Conservation (phyloP, 2,113 vertebrate species). For the Calyptomena viridis region DNA sequence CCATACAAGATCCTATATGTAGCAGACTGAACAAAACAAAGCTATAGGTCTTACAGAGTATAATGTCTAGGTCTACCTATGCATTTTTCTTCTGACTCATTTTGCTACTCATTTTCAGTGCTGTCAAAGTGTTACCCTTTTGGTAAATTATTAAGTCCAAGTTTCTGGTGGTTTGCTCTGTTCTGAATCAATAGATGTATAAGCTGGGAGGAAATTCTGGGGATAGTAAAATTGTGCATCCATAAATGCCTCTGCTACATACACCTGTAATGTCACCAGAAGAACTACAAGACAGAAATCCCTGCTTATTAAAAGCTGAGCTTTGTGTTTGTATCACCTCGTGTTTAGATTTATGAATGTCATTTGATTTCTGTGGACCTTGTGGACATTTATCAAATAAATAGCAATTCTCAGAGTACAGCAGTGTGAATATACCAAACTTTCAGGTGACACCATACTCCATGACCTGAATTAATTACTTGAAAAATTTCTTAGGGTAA, state of each 20-base stretch:
- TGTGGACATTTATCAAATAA: slow-evolving; percentile 27
- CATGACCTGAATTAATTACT: background rate
- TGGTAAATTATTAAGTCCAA: background rate
- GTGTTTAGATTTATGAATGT: slow-evolving; percentile 26
- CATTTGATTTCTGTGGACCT: background rate
- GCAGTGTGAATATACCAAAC: background rate
- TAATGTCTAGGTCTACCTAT: background rate
- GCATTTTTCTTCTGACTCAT: background rate
- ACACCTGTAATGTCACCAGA: background rate
- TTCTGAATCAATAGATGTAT: background rate
- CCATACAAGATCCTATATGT: background rate
- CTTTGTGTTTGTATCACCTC: background rate
- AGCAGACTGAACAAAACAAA: background rate
- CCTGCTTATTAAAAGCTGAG: slow-evolving; percentile 5
- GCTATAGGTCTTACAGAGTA: background rate
- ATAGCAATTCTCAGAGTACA: background rate
- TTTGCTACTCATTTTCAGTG: background rate
- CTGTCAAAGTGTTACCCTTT: background rate
- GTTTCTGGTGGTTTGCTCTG: background rate
- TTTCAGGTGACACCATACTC: background rate
- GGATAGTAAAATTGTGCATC: background rate
- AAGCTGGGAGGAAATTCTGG: background rate
- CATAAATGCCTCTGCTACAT: background rate
- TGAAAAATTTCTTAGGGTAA: background rate
- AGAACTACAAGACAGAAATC: background rate